Percentiles rank a stretch among this genome's conserved stretches.
These are phyloP conservation scores for Pachycephala philippinensis DNA, from an alignment of 2,113 vertebrate genomes.

Conservation along the genomic window DNA sequence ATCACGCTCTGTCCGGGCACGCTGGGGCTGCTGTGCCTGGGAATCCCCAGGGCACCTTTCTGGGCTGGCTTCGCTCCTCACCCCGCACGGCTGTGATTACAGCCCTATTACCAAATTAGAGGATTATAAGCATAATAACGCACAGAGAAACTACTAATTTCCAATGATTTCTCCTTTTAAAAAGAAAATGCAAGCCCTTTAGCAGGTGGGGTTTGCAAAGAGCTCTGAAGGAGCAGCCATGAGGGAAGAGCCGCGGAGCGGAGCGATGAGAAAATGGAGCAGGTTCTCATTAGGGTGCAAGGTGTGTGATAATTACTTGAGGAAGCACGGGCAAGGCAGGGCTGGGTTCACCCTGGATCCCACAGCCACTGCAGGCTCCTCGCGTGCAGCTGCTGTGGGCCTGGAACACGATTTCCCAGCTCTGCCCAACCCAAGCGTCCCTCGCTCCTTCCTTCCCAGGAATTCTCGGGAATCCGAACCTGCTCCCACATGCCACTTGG, in stretches of 20 bases:
- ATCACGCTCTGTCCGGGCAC: background rate
- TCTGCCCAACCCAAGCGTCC: background rate
- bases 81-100: background rate
- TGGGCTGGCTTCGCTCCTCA: background rate
- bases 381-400: background rate
- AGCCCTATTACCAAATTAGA: slow-evolving; percentile 15
- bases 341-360: slow-evolving; percentile 10
- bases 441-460: background rate
- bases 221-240: background rate
- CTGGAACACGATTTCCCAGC: background rate
- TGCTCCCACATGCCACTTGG: background rate
- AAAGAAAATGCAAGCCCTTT: background rate
- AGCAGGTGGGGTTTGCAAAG: background rate
- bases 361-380: background rate
- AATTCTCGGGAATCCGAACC: background rate
- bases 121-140: background rate
- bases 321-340: background rate
- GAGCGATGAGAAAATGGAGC: slow-evolving; percentile 30
- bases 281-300: slow-evolving; percentile 29
- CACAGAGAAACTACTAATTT: background rate
- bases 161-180: background rate
- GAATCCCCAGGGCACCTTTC: background rate
- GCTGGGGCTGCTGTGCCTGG: background rate
- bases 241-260: background rate
- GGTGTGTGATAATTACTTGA: background rate